Base-by-base conservation (phyloP, 1,140 invertebrate genomes). In the Agrilus planipennis region DNA sequence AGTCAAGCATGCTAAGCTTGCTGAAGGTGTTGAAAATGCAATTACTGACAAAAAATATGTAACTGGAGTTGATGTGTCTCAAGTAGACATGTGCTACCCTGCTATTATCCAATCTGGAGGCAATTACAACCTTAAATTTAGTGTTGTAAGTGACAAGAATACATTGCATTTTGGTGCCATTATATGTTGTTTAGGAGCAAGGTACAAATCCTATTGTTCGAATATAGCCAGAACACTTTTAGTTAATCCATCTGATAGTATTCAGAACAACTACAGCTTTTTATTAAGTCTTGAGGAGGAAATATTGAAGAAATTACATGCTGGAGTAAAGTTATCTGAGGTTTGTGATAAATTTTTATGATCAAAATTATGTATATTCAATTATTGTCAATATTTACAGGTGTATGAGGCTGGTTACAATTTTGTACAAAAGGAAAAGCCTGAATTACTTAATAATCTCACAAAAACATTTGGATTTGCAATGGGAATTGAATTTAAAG, bases 41-140 rank as follows among this genome's bases (percentile, higher is more conserved):
- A 76, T 91, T 51, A 75, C 75, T 4, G 88, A 92, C 55, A 96
- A 96, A 57, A 97, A 97, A 64, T 95, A 93, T 70, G 83, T 96
- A 1, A 76, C 77, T 46, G 85, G 84, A 15, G 79, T 92, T 4
- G 92, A 98, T 63, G 73, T 80, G 0, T 74, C 75, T 12, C 80
- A 90, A 58, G 71, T 99, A 4, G 94, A 98, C 58, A 89, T 94
- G 75, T 98, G 94, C 63, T 99, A 99, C 64, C 91, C 91, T 2
- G 84, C 94, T 0, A 99, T 99, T 42, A 92, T 99, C 57, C 95
- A 99, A 61, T 97, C 92, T 47, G 95, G 95, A 19, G 93, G 92
- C 5, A 85, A 91, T 57, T 99, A 97, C 67, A 90, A 79, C 57
- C 71, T 99, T 1, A 99, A 99, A 66, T 99, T 99, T 60, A 95